Evolutionary conservation across 2,797 vertebrate genomes (phyloP).

Genomic region (Sphenodon punctatus): DNA sequence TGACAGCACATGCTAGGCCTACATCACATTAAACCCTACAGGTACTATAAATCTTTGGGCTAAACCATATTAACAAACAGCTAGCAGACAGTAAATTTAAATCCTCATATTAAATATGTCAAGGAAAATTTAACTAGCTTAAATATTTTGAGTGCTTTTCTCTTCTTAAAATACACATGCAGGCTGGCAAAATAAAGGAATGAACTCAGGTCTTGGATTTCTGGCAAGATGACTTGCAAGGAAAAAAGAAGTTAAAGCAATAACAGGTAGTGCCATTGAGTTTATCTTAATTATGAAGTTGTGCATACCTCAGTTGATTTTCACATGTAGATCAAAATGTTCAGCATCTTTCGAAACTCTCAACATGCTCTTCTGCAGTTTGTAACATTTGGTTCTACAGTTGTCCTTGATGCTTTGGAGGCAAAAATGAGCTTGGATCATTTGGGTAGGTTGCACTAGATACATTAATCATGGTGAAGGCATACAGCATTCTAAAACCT

Average conservation of each 20-base stretch:
- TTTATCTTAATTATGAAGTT: not conserved
- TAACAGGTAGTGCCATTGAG: not conserved
- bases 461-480: not conserved
- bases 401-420: not conserved
- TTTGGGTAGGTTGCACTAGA: not conserved
- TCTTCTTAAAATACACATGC: not conserved
- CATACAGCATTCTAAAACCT: not conserved
- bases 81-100: not conserved
- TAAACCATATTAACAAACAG: not conserved
- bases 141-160: not conserved
- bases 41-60: not conserved
- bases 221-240: not conserved
- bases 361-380: not conserved
- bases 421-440: accelerated
- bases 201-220: not conserved
- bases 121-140: not conserved
- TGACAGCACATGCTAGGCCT: not conserved
- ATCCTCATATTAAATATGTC: not conserved
- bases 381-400: not conserved
- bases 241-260: not conserved
- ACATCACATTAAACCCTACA: not conserved
- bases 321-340: not conserved
- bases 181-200: not conserved
- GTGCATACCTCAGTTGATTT: not conserved
- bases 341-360: not conserved